phyloP scores from a whole-genome alignment of 2,888 invertebrate species.

The Drosophila putrida region DNA sequence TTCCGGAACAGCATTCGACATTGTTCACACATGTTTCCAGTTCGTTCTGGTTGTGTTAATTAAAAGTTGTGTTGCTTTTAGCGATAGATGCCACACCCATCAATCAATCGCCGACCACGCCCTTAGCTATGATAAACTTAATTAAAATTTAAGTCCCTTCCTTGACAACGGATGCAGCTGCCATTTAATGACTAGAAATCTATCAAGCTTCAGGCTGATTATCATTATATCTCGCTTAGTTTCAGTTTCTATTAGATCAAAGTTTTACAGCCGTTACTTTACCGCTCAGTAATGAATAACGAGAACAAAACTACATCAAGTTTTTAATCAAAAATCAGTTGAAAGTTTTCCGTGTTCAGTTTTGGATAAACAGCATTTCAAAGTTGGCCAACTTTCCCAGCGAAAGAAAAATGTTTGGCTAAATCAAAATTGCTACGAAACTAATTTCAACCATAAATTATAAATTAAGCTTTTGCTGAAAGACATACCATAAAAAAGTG shows the following conservation, averaged over 20 bases:
- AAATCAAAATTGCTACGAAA: slow-evolving; percentile 27
- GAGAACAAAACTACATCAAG: slow-evolving; percentile 22
- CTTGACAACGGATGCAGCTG: neutral
- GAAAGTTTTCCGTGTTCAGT: slow-evolving; percentile 50
- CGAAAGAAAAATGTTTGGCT: neutral
- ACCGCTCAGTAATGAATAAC: slow-evolving; percentile 39
- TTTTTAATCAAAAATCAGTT: slow-evolving; percentile 75
- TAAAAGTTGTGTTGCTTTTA: slow-evolving; percentile 37
- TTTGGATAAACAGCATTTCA: slow-evolving; percentile 22
- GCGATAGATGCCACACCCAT: slow-evolving; percentile 11
- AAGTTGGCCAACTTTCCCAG: slow-evolving; percentile 18
- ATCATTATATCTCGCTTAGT: slow-evolving; percentile 33
- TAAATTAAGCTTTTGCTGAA: slow-evolving; percentile 43
- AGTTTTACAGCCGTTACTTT: slow-evolving; percentile 47
- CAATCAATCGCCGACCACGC: slow-evolving; percentile 40
- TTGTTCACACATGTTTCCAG: slow-evolving; percentile 16
- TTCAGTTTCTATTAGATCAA: slow-evolving; percentile 16
- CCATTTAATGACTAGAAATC: slow-evolving; percentile 20
- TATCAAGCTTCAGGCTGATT: slow-evolving; percentile 9
- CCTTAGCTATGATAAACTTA: slow-evolving; percentile 46
- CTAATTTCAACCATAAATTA: slow-evolving; percentile 66
- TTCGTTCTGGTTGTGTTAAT: slow-evolving; percentile 33
- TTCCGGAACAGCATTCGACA: neutral
- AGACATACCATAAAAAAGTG: slow-evolving; percentile 1
- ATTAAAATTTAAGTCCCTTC: slow-evolving; percentile 53